Evolutionary conservation across 2,113 vertebrate genomes (phyloP).

Genomic region (Xiphophorus maculatus): DNA sequence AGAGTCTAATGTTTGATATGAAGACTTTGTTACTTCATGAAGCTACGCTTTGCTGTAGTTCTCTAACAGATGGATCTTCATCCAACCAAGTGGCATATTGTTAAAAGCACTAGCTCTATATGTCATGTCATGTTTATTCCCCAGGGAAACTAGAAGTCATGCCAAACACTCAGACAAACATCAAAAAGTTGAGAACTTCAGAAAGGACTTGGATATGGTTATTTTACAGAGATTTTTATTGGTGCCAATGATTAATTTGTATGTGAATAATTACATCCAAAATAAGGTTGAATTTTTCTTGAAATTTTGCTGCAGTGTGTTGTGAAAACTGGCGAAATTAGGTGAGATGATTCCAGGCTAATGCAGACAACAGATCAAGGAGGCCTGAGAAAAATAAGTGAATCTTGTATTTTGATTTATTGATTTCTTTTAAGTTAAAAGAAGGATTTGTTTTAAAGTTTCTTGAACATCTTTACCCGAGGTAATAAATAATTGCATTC

Average conservation of each 20-base stretch:
- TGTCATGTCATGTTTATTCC: neutral
- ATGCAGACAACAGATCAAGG: no score
- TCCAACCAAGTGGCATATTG: neutral
- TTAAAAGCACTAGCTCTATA: neutral
- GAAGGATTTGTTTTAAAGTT: neutral
- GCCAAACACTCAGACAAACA: neutral
- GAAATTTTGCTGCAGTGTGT: neutral
- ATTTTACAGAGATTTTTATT: neutral
- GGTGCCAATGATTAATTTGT: neutral
- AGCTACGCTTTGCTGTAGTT: no score
- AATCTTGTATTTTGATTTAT: no score
- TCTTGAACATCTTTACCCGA: neutral
- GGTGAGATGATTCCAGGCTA: no score
- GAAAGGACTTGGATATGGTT: neutral
- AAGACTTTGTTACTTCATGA: no score
- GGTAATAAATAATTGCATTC: neutral
- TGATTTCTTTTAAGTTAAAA: neutral
- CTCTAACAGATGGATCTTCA: neutral
- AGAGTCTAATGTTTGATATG: no score
- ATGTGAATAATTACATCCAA: neutral
- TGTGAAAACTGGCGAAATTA: no score
- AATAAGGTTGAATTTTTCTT: neutral
- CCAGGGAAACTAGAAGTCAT: neutral
- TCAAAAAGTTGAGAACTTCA: neutral
- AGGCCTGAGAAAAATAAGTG: no score